Conservation (phyloP, 2,113 vertebrate species). For the Elephas maximus region DNA sequence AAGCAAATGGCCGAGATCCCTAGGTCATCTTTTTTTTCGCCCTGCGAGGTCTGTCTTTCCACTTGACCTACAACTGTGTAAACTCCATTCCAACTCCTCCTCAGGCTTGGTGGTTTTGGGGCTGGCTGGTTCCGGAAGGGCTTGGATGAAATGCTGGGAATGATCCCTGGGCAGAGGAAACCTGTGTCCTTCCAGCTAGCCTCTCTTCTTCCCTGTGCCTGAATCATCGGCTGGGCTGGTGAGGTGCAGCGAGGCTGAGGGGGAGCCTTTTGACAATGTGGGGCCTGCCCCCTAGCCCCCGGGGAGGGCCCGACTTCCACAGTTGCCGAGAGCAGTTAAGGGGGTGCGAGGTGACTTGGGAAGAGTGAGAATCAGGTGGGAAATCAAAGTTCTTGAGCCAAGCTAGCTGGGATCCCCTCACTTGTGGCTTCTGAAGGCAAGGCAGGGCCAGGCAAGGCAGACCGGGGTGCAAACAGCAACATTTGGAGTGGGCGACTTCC, state of each 20-base stretch:
- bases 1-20: neutral
- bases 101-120: constrained; percentile 70
- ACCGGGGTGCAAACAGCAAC: neutral
- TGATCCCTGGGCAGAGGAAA: constrained; percentile 70
- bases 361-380: neutral
- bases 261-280: neutral
- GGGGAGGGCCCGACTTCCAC: neutral
- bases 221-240: constrained; percentile 69
- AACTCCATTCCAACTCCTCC: constrained; percentile 83
- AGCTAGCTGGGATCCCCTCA: neutral
- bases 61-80: constrained; percentile 69
- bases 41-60: constrained; percentile 75
- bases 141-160: constrained; percentile 85
- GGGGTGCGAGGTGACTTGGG: neutral
- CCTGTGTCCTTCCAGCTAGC: constrained; percentile 70
- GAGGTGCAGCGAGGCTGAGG: constrained; percentile 64
- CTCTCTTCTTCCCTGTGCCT: constrained; percentile 74
- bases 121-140: constrained; percentile 77
- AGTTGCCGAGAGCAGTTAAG: neutral
- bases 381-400: neutral
- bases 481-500: neutral
- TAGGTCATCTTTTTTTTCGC: constrained; percentile 57
- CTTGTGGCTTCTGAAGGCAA: neutral
- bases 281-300: neutral
- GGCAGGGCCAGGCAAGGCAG: neutral